These are phyloP conservation scores for Nysson spinosus DNA, from an alignment of 2,888 invertebrate genomes.

Conservation along the genomic window DNA sequence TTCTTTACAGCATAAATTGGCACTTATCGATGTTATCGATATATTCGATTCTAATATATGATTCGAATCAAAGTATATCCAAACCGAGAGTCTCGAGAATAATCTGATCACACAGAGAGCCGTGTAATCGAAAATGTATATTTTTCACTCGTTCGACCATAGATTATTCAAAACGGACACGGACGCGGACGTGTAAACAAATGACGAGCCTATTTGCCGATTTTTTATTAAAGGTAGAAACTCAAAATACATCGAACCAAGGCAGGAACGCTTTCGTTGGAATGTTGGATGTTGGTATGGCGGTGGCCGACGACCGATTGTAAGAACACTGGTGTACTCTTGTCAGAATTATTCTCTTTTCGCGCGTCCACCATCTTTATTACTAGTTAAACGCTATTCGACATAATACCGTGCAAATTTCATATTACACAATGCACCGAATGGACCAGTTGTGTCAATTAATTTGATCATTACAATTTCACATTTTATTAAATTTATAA, in stretches of 20 bases:
- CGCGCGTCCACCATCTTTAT: constrained; percentile 34
- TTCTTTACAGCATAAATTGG: constrained; percentile 33
- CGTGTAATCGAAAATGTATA: constrained; percentile 17
- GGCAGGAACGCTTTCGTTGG: constrained; percentile 48
- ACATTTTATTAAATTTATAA: too few relatives aligned
- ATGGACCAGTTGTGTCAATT: constrained; percentile 14
- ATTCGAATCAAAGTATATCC: too few relatives aligned
- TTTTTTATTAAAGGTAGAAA: background rate
- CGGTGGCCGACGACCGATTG: constrained; percentile 67
- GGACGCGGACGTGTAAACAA: constrained; percentile 38
- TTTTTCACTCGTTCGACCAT: background rate
- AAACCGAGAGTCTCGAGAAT: constrained; percentile 27
- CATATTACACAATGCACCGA: constrained; percentile 3
- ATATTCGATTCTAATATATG: constrained; percentile 4
- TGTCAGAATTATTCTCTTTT: constrained; percentile 43
- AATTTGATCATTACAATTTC: too few relatives aligned
- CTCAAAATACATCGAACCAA: constrained; percentile 30
- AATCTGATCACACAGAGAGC: constrained; percentile 16
- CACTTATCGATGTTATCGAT: constrained; percentile 31
- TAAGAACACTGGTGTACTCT: constrained; percentile 48
- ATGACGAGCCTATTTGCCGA: constrained; percentile 16
- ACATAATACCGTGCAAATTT: constrained; percentile 24
- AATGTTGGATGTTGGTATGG: constrained; percentile 64
- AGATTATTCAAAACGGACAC: constrained; percentile 32
- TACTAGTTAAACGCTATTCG: constrained; percentile 18